These are phyloP conservation scores for Volucella inanis DNA, from an alignment of 2,888 invertebrate genomes.

Conservation along the genomic window DNA sequence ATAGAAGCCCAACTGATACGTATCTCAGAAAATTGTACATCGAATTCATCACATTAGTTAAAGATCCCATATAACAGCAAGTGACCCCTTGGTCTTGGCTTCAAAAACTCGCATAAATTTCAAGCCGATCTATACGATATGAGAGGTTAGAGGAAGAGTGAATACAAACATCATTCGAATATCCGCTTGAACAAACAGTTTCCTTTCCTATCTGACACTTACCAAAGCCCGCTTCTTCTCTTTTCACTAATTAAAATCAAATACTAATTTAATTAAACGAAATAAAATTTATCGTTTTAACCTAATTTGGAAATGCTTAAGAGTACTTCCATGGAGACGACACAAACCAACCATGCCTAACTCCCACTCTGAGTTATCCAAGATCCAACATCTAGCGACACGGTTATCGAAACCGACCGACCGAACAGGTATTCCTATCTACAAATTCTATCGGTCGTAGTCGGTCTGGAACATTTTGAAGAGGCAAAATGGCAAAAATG, in stretches of 20 bases:
- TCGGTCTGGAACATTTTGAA: slow-evolving; percentile 18
- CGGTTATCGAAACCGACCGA: slow-evolving; percentile 18
- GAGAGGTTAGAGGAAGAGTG: too few species aligned
- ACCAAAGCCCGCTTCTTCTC: neutral
- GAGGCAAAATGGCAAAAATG: too few species aligned
- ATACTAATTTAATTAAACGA: slow-evolving; percentile 35
- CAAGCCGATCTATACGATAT: too few species aligned
- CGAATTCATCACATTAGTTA: too few species aligned
- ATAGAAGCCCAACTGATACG: too few species aligned
- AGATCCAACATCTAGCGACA: neutral
- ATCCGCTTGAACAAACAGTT: too few species aligned
- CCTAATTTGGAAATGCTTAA: slow-evolving; percentile 42
- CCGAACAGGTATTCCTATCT: slow-evolving; percentile 2
- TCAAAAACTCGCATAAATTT: too few species aligned
- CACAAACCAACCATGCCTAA: neutral
- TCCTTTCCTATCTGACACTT: too few species aligned
- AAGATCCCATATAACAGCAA: too few species aligned
- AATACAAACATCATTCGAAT: too few species aligned
- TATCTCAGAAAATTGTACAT: too few species aligned
- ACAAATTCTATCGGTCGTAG: neutral
- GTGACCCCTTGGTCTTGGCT: too few species aligned
- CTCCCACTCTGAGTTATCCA: neutral
- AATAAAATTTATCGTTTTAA: slow-evolving; percentile 48
- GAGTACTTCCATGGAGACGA: slow-evolving; percentile 32
- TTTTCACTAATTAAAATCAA: slow-evolving; percentile 35